Base-by-base conservation (phyloP, 2,888 invertebrate species). In the Epirrhoe alternata region DNA sequence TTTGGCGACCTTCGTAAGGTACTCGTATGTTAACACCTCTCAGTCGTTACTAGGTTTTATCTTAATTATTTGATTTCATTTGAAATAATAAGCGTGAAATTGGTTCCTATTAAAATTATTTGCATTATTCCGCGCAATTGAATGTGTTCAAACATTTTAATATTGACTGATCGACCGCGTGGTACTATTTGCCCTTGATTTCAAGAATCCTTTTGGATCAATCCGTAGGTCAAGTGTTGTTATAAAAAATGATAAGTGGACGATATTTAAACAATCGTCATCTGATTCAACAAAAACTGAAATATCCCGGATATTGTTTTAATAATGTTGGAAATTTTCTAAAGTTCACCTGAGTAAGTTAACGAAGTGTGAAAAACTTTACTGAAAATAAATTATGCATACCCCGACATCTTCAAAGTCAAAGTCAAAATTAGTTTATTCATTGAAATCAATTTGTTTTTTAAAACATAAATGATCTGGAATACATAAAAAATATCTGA, bases 51-150 rank as follows among this genome's bases (percentile, higher is more conserved):
- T 31, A 33, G n/a, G n/a, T 57, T 16, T 52, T 59, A 24, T 57
- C 30, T 52, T 59, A 24, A 51, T 24, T 58, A 51, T 66, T 63
- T 60, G 52, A n/a, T 53, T 14, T 71, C 67, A 69, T 70, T 60
- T 59, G 38, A 57, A 61, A 42, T 61, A 61, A 55, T 53, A 33
- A 60, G 61, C 67, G 64, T 71, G 63, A 71, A 72, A 71, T 74
- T 64, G 55, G 60, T 55, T 53, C 51, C 49, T 52, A 65, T 61
- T 33, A 31, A 42, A n/a, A 58, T 33, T 72, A 60, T 74, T 74
- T 69, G 61, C 65, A 53, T 66, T 62, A 70, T 69, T 72, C 67
- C 68, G 55, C 61, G 56, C 67, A 55, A 74, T 72, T 71, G n/a
- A 57, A 65, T 60, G 55, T 58, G 24, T 59, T 63, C 56, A 64